These are phyloP conservation scores for Amyelois transitella DNA, from an alignment of 1,140 invertebrate species.

Conservation along the genomic window DNA sequence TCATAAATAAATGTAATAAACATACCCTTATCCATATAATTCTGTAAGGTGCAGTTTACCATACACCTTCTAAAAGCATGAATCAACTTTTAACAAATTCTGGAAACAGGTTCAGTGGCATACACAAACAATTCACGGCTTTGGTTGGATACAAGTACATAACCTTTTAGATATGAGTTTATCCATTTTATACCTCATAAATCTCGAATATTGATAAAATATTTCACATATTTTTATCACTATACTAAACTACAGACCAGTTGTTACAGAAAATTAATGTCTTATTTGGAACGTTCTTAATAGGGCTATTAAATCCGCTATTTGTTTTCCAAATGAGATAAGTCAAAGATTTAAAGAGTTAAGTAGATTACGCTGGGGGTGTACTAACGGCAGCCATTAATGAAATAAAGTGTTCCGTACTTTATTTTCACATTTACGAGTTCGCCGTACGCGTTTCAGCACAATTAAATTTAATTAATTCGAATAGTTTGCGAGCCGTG, in stretches of 20 bases:
- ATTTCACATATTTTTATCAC: not conserved
- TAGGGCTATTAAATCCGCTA: not conserved
- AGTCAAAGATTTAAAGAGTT: not conserved
- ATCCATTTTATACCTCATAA: no score
- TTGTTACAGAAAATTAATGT: not conserved
- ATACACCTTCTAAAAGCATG: no score
- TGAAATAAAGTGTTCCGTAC: constrained; percentile 25
- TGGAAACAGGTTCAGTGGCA: no score
- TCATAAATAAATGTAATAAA: no score
- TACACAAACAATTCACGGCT: no score
- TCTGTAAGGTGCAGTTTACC: no score
- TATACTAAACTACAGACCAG: not conserved
- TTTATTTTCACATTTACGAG: constrained; percentile 52
- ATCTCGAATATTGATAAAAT: no score
- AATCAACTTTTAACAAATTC: no score
- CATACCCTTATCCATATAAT: no score
- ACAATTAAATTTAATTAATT: constrained; percentile 70
- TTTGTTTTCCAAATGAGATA: not conserved
- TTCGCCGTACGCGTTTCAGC: constrained; percentile 47
- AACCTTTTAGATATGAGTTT: no score
- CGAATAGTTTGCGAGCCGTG: constrained; percentile 61
- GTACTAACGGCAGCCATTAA: not conserved
- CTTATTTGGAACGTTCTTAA: not conserved
- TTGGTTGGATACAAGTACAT: no score
- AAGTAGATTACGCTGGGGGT: not conserved